Percentiles rank a stretch among this genome's conserved stretches.
Evolutionary conservation across 1,140 invertebrate genomes (phyloP).

Genomic region (Drosophila suzukii): DNA sequence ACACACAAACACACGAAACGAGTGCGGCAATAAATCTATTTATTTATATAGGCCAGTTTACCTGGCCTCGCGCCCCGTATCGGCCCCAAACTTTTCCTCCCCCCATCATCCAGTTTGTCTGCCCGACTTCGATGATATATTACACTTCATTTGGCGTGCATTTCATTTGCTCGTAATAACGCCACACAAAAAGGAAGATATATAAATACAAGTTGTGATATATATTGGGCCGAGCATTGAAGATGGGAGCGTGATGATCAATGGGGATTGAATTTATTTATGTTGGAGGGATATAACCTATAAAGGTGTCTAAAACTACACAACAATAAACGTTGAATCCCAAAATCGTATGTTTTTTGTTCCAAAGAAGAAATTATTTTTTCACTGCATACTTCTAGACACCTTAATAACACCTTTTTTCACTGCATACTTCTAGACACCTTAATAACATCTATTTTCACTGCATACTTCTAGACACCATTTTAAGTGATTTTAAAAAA

Average conservation of each 20-base stretch:
- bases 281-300: background rate
- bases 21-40: conserved; percentile 67
- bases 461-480: no score
- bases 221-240: conserved; percentile 9
- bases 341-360: no score
- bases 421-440: no score
- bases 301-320: no score
- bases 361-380: no score
- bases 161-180: conserved; percentile 77
- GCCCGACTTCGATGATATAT: conserved; percentile 71
- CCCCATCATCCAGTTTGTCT: conserved; percentile 18
- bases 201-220: conserved; percentile 55
- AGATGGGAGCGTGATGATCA: conserved; percentile 13
- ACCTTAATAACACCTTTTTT: no score
- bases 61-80: conserved; percentile 17
- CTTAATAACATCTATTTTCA: no score
- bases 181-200: conserved; percentile 3
- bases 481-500: no score
- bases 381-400: no score
- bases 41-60: conserved; percentile 54
- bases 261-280: background rate
- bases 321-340: no score
- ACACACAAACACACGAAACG: conserved; percentile 21
- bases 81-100: background rate
- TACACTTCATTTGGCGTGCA: conserved; percentile 71